phyloP scores from a whole-genome alignment of 2,113 vertebrate species.

The Pteruthius melanotis region DNA sequence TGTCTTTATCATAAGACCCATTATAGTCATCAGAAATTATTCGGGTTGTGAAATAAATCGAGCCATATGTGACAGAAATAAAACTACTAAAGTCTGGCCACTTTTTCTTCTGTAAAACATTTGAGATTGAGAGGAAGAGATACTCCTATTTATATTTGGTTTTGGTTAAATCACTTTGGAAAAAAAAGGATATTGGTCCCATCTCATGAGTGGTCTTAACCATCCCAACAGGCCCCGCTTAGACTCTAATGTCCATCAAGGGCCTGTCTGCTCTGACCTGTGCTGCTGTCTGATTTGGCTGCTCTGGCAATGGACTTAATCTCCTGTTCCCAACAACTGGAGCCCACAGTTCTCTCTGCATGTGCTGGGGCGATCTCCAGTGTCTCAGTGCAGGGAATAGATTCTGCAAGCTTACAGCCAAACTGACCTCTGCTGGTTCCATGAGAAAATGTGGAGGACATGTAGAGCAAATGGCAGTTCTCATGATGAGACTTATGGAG shows the following conservation, averaged over 20 bases:
- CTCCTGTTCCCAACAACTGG: not conserved
- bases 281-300: not conserved
- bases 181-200: not conserved
- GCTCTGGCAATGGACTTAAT: not conserved
- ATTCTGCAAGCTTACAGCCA: not conserved
- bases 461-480: not conserved
- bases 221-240: not conserved
- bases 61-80: not conserved
- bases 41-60: not conserved
- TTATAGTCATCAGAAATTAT: not conserved
- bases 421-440: not conserved
- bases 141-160: not conserved
- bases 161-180: not conserved
- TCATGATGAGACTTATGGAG: not conserved
- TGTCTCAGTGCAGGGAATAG: not conserved
- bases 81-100: not conserved
- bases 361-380: not conserved
- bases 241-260: not conserved
- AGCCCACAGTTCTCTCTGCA: not conserved
- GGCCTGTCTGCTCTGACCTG: not conserved
- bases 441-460: not conserved
- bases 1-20: rapidly evolving
- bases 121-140: not conserved
- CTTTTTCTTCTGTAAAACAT: not conserved
- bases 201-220: not conserved